phyloP scores from a whole-genome alignment of 2,113 vertebrate species.

The Monarcha castaneiventris region DNA sequence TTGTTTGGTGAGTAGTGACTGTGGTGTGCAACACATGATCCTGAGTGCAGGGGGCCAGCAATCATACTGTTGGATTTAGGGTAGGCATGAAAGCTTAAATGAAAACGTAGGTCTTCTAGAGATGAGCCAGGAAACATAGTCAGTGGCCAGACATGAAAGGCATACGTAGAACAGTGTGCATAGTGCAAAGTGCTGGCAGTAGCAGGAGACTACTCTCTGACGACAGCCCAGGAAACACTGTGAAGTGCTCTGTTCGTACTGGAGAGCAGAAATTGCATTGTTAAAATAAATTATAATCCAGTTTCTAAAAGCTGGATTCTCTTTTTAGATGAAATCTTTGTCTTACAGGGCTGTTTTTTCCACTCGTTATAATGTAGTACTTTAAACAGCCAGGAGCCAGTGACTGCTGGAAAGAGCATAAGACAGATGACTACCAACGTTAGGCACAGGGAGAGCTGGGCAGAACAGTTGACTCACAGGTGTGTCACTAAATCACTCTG shows the following conservation, averaged over 20 bases:
- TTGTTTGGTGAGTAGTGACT: neutral
- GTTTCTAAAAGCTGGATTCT: neutral
- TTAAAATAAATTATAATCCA: neutral
- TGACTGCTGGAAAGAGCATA: constrained; percentile 1
- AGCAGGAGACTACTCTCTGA: neutral
- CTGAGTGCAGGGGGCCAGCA: neutral
- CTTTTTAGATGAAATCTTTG: neutral
- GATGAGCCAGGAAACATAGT: neutral
- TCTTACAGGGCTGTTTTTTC: constrained; percentile 10
- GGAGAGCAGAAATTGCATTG: neutral
- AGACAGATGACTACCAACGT: neutral
- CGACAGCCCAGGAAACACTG: neutral
- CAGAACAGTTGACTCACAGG: constrained; percentile 59
- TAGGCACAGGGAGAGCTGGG: neutral
- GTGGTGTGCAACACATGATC: neutral
- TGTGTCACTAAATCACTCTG: constrained; percentile 51
- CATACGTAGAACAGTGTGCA: neutral
- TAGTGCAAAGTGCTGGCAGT: neutral
- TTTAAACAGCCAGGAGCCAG: constrained; percentile 31
- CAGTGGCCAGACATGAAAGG: neutral
- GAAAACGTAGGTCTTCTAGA: neutral
- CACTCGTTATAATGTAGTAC: neutral
- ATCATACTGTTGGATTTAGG: neutral
- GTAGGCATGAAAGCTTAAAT: neutral
- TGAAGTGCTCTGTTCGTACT: neutral